phyloP scores from a whole-genome alignment of 1,140 invertebrate genomes.

The Chionoecetes opilio region DNA sequence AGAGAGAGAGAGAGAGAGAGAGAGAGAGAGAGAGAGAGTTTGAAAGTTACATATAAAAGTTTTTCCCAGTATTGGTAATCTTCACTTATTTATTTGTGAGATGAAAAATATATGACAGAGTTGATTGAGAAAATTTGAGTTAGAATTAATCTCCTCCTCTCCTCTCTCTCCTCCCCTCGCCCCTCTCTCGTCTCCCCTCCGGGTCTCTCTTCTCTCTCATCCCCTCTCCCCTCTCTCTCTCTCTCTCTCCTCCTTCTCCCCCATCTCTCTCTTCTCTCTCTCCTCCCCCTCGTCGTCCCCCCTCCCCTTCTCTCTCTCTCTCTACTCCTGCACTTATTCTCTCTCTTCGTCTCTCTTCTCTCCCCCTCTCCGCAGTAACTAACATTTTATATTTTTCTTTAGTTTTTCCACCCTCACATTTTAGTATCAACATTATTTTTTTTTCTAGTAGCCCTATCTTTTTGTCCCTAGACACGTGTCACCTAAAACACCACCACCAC shows the following conservation, averaged over 20 bases:
- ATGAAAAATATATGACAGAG: not conserved
- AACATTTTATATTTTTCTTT: too few relatives aligned
- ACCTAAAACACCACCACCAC: not conserved
- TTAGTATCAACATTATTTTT: constrained; percentile 4
- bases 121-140: not conserved
- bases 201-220: too few relatives aligned
- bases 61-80: not conserved
- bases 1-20: not conserved
- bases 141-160: not conserved
- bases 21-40: not conserved
- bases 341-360: too few relatives aligned
- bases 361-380: too few relatives aligned
- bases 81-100: not conserved
- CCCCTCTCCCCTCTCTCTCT: too few relatives aligned
- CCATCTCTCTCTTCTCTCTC: too few relatives aligned
- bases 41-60: constrained; percentile 19
- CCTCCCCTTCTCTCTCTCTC: too few relatives aligned
- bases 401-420: not conserved
- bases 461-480: not conserved
- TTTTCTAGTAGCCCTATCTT: not conserved
- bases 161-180: too few relatives aligned
- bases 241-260: too few relatives aligned
- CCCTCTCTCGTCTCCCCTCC: too few relatives aligned
- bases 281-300: too few relatives aligned
- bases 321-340: too few relatives aligned